Percentiles rank a stretch among this genome's conserved stretches.
Conservation (phyloP, 2,797 vertebrate species). For the Hemibagrus guttatus region DNA sequence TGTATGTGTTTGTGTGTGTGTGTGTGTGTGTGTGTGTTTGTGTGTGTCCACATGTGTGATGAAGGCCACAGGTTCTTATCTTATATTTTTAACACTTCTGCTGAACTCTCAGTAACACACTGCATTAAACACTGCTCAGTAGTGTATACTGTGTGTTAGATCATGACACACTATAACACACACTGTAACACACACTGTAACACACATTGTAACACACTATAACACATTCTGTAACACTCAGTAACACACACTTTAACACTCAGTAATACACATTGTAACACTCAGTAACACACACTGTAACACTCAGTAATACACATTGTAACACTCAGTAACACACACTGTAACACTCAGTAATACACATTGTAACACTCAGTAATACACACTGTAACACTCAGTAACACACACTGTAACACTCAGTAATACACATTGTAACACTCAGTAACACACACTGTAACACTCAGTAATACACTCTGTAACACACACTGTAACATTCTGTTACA, state of each 20-base stretch:
- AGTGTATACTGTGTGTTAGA: background rate
- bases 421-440: background rate
- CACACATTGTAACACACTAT: background rate
- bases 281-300: background rate
- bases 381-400: background rate
- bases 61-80: conserved; percentile 15
- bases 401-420: background rate
- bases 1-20: conserved; percentile 17
- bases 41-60: background rate
- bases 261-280: background rate
- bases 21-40: conserved; percentile 2
- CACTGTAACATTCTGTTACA: background rate
- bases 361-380: background rate
- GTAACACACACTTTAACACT: background rate
- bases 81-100: background rate
- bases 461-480: background rate
- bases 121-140: background rate
- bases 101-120: background rate
- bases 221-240: background rate
- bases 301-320: background rate
- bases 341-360: background rate
- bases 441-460: background rate
- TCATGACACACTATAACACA: background rate
- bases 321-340: background rate
- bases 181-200: background rate